These are phyloP conservation scores for Zaprionus tsacasi DNA, from an alignment of 1,140 invertebrate species.

Conservation along the genomic window DNA sequence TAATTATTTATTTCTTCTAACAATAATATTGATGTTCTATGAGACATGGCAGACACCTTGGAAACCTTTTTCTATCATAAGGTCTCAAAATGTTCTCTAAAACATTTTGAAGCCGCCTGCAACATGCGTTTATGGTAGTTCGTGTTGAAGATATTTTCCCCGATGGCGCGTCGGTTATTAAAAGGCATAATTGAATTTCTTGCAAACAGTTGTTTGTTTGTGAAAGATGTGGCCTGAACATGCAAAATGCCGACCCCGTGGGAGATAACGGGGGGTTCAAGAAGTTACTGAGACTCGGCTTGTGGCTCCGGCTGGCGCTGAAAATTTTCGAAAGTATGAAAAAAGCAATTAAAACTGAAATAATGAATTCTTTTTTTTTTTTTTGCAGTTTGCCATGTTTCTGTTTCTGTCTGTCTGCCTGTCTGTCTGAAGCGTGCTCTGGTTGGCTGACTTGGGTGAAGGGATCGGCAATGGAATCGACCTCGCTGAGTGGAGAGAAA, in stretches of 20 bases:
- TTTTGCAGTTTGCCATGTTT: conserved; percentile 60
- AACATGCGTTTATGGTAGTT: conserved; percentile 40
- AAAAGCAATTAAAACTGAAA: conserved; percentile 83
- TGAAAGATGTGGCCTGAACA: conserved; percentile 76
- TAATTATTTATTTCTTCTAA: not conserved
- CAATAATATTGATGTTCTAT: not conserved
- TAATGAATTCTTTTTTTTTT: conserved; percentile 78
- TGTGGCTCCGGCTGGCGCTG: conserved; percentile 55
- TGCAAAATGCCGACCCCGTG: conserved; percentile 55
- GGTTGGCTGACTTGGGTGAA: conserved; percentile 53
- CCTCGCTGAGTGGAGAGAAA: conserved; percentile 2
- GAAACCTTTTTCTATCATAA: not conserved
- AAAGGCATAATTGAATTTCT: conserved; percentile 83
- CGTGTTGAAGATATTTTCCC: conserved; percentile 47
- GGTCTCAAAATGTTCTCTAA: not conserved
- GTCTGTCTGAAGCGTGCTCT: conserved; percentile 39
- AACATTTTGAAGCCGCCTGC: conserved; percentile 18
- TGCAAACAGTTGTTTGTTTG: conserved; percentile 76
- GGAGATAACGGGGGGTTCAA: not conserved
- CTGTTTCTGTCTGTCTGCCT: conserved; percentile 12
- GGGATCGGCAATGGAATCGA: conserved; percentile 50
- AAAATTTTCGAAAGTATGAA: conserved; percentile 79
- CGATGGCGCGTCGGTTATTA: conserved; percentile 68
- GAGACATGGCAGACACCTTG: not conserved
- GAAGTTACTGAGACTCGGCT: not conserved